Conservation (phyloP, 1,140 invertebrate genomes). For the Oncopodura yosiiana region DNA sequence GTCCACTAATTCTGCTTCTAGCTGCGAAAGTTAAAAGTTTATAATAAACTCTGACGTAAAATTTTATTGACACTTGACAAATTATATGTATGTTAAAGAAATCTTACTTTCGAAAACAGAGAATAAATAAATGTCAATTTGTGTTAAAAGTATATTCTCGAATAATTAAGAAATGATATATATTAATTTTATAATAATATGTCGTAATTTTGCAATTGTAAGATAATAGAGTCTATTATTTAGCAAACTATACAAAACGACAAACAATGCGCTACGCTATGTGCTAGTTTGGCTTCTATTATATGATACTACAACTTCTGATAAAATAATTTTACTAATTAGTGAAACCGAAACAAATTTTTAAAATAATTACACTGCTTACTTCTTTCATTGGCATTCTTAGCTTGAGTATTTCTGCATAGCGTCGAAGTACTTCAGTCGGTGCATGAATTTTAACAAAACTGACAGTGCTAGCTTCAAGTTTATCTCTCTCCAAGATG, state of each 20-base stretch:
- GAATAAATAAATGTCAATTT: too few species aligned
- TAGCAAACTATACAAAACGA: neutral
- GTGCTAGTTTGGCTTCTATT: neutral
- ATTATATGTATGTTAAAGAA: too few species aligned
- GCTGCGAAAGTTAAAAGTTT: slow-evolving; percentile 17
- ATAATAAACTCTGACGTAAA: too few species aligned
- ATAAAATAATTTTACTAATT: neutral
- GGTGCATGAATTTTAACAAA: slow-evolving; percentile 76
- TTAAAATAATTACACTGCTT: neutral
- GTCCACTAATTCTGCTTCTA: slow-evolving; percentile 31
- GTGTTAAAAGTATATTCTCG: too few species aligned
- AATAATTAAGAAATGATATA: too few species aligned
- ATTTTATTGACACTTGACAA: too few species aligned
- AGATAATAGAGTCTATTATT: too few species aligned
- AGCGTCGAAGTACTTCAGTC: slow-evolving; percentile 68
- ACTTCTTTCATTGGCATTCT: slow-evolving; percentile 89
- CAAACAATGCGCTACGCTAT: neutral
- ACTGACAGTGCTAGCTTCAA: slow-evolving; percentile 36
- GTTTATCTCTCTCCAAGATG: slow-evolving; percentile 38
- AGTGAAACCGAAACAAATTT: neutral
- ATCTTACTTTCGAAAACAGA: too few species aligned
- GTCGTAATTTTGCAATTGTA: too few species aligned
- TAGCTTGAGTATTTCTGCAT: slow-evolving; percentile 86
- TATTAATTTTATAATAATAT: too few species aligned
- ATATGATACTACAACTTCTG: neutral